Conservation (phyloP, 2,113 vertebrate species). For the Danionella cerebrum region DNA sequence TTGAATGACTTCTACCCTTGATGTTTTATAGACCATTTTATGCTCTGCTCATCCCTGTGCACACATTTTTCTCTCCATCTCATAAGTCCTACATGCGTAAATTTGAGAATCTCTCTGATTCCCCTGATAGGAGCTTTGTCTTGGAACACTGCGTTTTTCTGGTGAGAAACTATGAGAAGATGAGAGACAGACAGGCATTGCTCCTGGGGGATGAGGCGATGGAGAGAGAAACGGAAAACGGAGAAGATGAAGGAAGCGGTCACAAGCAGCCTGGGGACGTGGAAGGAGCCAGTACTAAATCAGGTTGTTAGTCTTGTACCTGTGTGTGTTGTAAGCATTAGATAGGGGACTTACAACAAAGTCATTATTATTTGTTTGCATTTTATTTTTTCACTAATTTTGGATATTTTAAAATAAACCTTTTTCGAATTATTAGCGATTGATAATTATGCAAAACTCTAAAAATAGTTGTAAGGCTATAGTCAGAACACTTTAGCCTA, state of each 20-base stretch:
- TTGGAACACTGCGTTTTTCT: conserved; percentile 86
- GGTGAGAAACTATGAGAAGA: conserved; percentile 88
- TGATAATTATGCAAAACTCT: too few relatives aligned
- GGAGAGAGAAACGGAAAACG: conserved; percentile 48
- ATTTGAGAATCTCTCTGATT: neutral
- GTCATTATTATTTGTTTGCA: neutral
- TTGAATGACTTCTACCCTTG: neutral
- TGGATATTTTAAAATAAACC: too few relatives aligned
- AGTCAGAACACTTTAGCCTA: too few relatives aligned
- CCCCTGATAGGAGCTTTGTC: conserved; percentile 77
- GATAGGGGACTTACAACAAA: neutral
- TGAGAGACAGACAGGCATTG: conserved; percentile 82
- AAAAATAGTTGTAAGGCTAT: too few relatives aligned
- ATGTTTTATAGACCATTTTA: neutral
- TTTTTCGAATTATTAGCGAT: too few relatives aligned
- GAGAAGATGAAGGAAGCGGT: conserved; percentile 55
- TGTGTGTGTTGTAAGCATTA: conserved; percentile 4
- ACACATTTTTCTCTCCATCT: conserved; percentile 49
- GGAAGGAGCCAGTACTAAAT: conserved; percentile 88
- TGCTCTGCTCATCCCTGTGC: conserved; percentile 58
- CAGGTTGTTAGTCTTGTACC: conserved; percentile 67
- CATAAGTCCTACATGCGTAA: neutral
- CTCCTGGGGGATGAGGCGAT: conserved; percentile 72
- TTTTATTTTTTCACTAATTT: too few relatives aligned
- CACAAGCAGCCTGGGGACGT: conserved; percentile 84